Conservation (phyloP, 1,140 invertebrate species). For the Sitobion miscanthi region DNA sequence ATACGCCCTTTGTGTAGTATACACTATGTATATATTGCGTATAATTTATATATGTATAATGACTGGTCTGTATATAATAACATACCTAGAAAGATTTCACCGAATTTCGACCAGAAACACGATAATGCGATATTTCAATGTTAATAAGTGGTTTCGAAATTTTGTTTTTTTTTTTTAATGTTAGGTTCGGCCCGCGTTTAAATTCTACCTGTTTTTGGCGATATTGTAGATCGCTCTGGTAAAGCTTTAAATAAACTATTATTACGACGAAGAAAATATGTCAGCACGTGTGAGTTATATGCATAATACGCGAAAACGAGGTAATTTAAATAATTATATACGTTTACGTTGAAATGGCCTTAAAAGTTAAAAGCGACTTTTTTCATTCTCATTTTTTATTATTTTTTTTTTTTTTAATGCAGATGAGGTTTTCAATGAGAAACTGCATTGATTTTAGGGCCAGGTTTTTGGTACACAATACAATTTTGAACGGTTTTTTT, state of each 20-base stretch:
- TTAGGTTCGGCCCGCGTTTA: background rate
- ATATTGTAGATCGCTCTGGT: background rate
- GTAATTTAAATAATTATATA: constrained; percentile 9
- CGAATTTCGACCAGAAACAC: background rate
- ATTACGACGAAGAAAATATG: background rate
- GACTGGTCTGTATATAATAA: background rate
- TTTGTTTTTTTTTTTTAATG: background rate
- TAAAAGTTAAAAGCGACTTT: constrained; percentile 5
- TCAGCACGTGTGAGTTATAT: background rate
- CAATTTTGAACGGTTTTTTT: constrained; percentile 38
- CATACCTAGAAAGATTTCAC: background rate
- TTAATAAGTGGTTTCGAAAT: background rate
- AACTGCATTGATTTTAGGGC: background rate
- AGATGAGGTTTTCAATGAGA: background rate
- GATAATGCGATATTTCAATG: background rate
- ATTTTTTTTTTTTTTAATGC: constrained; percentile 20
- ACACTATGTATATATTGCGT: background rate
- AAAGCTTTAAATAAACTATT: background rate
- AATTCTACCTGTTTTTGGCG: background rate
- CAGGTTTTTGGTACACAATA: constrained; percentile 36
- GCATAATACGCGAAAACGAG: background rate
- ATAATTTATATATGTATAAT: background rate
- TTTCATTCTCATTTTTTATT: background rate
- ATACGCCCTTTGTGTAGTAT: background rate
- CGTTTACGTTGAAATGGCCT: background rate